Evolutionary conservation across 2,888 invertebrate species (phyloP).

Genomic region (Drosophila lacicola): DNA sequence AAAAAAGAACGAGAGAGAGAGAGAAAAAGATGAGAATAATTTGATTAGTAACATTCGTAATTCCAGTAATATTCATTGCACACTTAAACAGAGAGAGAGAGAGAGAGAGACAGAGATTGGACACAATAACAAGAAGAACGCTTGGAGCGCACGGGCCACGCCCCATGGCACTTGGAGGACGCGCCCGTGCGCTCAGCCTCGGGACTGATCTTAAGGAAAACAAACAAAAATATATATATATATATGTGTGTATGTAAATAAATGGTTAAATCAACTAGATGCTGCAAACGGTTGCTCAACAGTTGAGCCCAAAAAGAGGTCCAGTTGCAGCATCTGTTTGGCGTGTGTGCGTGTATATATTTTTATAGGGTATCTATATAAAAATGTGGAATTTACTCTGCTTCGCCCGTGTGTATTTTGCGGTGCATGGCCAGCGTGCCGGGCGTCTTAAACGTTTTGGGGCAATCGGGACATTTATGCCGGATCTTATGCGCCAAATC

Average conservation of each 20-base stretch:
- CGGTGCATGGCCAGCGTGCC: constrained; percentile 84
- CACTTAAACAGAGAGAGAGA: constrained; percentile 37
- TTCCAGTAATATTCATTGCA: constrained; percentile 33
- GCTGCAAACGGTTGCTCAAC: not conserved
- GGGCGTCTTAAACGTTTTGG: constrained; percentile 84
- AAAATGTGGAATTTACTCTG: constrained; percentile 83
- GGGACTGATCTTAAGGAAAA: constrained; percentile 68
- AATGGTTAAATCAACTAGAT: constrained; percentile 25
- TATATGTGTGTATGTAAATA: constrained; percentile 39
- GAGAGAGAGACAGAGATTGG: constrained; percentile 20
- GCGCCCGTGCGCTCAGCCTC: constrained; percentile 72
- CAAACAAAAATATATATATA: constrained; percentile 66
- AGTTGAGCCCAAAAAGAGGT: not conserved
- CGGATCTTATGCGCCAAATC: constrained; percentile 80
- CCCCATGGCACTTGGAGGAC: constrained; percentile 61
- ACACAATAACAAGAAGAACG: constrained; percentile 50
- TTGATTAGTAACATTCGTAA: constrained; percentile 71
- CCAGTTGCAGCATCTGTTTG: constrained; percentile 13
- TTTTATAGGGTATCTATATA: constrained; percentile 40
- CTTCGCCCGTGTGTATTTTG: constrained; percentile 84
- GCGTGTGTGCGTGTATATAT: constrained; percentile 5
- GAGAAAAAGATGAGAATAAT: constrained; percentile 62
- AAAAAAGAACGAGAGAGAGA: constrained; percentile 42
- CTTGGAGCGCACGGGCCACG: constrained; percentile 65
- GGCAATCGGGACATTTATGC: constrained; percentile 84